Evolutionary conservation across 1,140 invertebrate genomes (phyloP), one percentile per base, ranked within the genome.

Genomic region (Pinna nobilis): DNA sequence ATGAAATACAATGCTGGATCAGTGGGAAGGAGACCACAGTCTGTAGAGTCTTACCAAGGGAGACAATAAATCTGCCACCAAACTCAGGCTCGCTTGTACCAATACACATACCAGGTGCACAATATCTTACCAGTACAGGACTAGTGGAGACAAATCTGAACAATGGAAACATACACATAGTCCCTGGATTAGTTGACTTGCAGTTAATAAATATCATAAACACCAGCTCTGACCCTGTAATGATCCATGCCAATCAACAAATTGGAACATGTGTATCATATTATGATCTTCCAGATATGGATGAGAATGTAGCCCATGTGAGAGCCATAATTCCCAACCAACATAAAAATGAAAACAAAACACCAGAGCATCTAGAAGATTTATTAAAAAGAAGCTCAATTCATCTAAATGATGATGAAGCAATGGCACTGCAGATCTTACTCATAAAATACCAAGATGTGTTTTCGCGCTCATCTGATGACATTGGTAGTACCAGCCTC

Each of bases 391-490:
- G 53, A 39, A 78, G 51, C 20, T 60, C 50, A 20, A 25, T 61
- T 11, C 53, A 64, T 44, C n/a, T 71, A 28, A n/a, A 28, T 6
- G 47, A 47, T 1, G 33, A 66, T 37, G 20, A 66, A 60, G 32
- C 41, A 49, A 23, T 49, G 1, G 15, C n/a, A 15, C 44, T 70
- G 7, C 25, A 57, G 15, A 18, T 18, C 6, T 23, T 72, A 37
- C 49, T 76, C 15, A 60, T 35, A 5, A 79, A 72, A 55, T 72
- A 72, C 28, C 49, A 76, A 51, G 15, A 65, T 39, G 66, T 67
- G 4, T 80, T 80, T 32, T 47, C 70, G 15, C 70, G 65, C 25
- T 71, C 67, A 7, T 59, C 63, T 33, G 51, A 64, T 33, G 55
- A 67, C 61, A 11, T 67, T 20, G 63, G 53, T n/a, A 13, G 23